Base-by-base conservation (phyloP, 1,140 invertebrate genomes). In the Odontomachus brunneus region DNA sequence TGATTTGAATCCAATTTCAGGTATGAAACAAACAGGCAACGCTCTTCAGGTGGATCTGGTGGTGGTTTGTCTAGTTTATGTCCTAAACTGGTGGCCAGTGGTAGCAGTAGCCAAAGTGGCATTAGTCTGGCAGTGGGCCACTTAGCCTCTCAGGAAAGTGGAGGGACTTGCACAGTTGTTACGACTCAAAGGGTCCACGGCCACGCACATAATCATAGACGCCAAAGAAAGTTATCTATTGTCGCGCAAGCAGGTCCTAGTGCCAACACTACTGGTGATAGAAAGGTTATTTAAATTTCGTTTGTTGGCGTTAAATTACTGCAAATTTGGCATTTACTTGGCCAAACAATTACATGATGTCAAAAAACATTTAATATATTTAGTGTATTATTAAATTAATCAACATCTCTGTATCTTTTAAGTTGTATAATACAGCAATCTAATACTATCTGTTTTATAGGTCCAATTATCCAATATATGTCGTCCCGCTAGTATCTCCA, bases 21-120 rank as follows among this genome's bases (percentile, higher is more conserved):
- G 93, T 94, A 94, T 94, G 93, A 94, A 87, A 93, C 93, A 91
- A 94, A 91, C 62, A 94, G 93, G 88, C 93, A 94, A 84, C 91
- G 92, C 85, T 87, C 93, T 83, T 91, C 93, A 82, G 90, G 92
- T 72, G 92, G 91, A 84, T 91, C 90, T 84, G 89, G 89, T 22
- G 85, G 92, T 85, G 91, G 89, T 57, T 90, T 94, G 76, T 93
- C 93, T 38, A 93, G 92, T 87, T 91, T 94, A 86, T 94, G 93
- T 88, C 92, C 93, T 29, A 94, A 93, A 87, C 88, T 94, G 90
- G 92, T 92, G 90, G 89, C 92, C 83, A 90, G 90, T 90, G 89
- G 93, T 84, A 90, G 91, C 74, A 84, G 88, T 73, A 89, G 78
- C 81, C 93, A 94, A 89, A 89, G 91, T 72, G 90, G 91, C 76